A percentile compares a stretch with the other conserved stretches of the same genome.
Evolutionary conservation across 1,140 invertebrate genomes (phyloP).

Genomic region (Tribolium madens): DNA sequence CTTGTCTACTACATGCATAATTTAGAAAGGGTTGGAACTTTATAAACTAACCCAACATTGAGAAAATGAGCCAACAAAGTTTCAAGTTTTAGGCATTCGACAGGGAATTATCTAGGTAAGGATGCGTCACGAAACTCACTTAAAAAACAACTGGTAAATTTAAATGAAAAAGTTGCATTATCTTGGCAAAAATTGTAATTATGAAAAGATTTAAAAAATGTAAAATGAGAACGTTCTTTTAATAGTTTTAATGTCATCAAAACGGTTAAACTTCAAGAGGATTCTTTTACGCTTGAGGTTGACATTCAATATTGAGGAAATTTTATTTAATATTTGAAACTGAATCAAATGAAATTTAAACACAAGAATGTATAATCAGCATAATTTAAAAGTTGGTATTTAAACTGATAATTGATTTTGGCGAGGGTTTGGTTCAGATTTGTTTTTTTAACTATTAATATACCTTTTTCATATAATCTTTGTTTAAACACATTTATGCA

Average conservation of each 20-base stretch:
- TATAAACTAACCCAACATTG: not conserved
- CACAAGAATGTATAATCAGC: constrained; percentile 1
- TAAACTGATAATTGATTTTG: not conserved
- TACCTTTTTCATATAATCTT: not conserved
- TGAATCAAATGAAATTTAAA: constrained; percentile 15
- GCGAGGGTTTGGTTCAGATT: not conserved
- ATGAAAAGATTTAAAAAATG: not conserved
- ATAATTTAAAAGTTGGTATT: not conserved
- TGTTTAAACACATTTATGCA: not conserved
- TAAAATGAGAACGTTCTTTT: not conserved
- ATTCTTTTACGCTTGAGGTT: not conserved
- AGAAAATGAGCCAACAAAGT: not conserved
- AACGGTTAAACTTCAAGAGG: constrained; percentile 17
- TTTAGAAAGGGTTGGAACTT: constrained; percentile 5
- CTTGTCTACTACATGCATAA: constrained; percentile 9
- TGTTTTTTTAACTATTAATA: not conserved
- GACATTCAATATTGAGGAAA: constrained; percentile 2
- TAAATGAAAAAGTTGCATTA: not conserved
- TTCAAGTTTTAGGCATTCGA: not conserved
- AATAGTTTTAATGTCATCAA: not conserved
- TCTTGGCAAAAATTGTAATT: not conserved
- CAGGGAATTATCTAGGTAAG: not conserved
- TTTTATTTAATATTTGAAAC: constrained; percentile 20
- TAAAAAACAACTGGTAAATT: not conserved
- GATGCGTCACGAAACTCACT: not conserved